Evolutionary conservation across 2,797 vertebrate genomes (phyloP).

Genomic region (Ctenochaetus hawaiiensis): DNA sequence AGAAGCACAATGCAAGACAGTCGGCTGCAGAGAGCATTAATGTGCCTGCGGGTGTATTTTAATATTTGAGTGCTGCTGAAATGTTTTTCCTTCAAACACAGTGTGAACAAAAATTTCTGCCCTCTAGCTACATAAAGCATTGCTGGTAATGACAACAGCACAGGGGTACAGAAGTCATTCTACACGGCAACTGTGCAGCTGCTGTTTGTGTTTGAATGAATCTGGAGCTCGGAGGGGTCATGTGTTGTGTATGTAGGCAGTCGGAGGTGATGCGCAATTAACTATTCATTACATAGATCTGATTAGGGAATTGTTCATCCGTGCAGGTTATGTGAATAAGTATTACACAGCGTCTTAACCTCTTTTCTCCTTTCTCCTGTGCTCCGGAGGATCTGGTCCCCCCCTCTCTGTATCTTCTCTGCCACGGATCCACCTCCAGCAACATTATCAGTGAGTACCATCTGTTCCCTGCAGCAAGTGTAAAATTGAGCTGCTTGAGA

Average conservation of each 20-base stretch:
- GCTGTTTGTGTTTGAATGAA: constrained; percentile 55
- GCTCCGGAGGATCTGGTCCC: constrained; percentile 49
- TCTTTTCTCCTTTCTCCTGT: constrained; percentile 46
- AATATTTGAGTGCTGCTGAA: constrained; percentile 68
- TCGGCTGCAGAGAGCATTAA: constrained; percentile 31
- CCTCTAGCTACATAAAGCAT: constrained; percentile 59
- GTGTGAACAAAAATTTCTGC: constrained; percentile 67
- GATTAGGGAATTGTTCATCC: constrained; percentile 75
- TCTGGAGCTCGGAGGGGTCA: constrained; percentile 48
- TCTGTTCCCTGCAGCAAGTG: constrained; percentile 82
- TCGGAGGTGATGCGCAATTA: constrained; percentile 72
- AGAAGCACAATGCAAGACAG: constrained; percentile 13
- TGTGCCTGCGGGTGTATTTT: constrained; percentile 66
- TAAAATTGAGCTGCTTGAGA: constrained; percentile 83
- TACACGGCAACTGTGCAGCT: constrained; percentile 32
- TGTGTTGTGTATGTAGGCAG: constrained; percentile 67
- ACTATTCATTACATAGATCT: constrained; percentile 77
- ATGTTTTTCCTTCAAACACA: constrained; percentile 65
- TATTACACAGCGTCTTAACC: constrained; percentile 58
- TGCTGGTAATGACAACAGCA: constrained; percentile 64
- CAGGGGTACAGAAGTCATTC: constrained; percentile 47
- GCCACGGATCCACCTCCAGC: constrained; percentile 71
- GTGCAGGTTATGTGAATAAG: constrained; percentile 64
- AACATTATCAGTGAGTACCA: constrained; percentile 77
- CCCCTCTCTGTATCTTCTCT: constrained; percentile 51